Percentiles rank a stretch among this genome's conserved stretches.
Evolutionary conservation across 2,113 vertebrate species (phyloP).

Genomic region (Pollimyrus isidori): DNA sequence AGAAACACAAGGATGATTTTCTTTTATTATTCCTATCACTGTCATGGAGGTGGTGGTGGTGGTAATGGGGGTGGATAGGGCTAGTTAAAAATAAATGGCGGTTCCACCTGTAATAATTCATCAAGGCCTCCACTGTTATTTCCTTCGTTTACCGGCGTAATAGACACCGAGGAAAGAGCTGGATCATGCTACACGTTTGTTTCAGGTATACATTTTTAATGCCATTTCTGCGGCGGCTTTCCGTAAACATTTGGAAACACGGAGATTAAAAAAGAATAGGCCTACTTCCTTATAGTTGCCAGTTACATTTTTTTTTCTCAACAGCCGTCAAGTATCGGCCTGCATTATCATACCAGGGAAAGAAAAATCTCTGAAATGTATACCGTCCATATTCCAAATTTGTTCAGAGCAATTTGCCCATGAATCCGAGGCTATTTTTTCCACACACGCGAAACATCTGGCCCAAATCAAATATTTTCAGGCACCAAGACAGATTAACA

Average conservation of each 20-base stretch:
- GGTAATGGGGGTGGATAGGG: neutral
- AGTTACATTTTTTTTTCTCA: conserved; percentile 8
- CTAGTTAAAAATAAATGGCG: conserved; percentile 73
- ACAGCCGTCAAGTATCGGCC: conserved; percentile 51
- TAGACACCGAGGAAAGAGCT: conserved; percentile 68
- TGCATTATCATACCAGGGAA: neutral
- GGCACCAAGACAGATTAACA: conserved; percentile 36
- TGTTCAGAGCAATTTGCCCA: neutral
- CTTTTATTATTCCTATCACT: neutral
- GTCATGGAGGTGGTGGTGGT: neutral
- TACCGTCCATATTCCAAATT: neutral
- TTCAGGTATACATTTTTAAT: conserved; percentile 78
- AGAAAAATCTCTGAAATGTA: neutral
- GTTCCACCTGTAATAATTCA: conserved; percentile 75
- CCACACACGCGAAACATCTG: conserved; percentile 46
- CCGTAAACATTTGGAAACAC: conserved; percentile 68
- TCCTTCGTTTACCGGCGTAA: conserved; percentile 70
- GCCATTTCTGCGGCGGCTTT: conserved; percentile 70
- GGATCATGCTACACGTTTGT: conserved; percentile 69
- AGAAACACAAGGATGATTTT: neutral
- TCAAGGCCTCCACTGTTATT: conserved; percentile 56
- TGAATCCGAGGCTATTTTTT: neutral
- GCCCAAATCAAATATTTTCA: conserved; percentile 50
- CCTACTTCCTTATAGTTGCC: conserved; percentile 38
- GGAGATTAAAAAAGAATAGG: conserved; percentile 65